Evolutionary conservation across 1,140 invertebrate genomes (phyloP).

Genomic region (Trachymyrmex cornetzi): DNA sequence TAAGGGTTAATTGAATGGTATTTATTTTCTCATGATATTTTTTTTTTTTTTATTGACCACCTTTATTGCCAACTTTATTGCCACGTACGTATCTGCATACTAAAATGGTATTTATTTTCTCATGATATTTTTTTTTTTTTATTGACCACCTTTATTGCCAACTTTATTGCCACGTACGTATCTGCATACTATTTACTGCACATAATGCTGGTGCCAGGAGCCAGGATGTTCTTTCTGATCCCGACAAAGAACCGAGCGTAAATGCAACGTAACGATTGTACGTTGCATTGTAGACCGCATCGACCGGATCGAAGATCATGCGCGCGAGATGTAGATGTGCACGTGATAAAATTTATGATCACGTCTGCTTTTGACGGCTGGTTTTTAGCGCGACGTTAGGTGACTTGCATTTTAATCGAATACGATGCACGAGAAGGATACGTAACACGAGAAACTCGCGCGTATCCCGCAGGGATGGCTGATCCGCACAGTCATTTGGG

Average conservation of each 20-base stretch:
- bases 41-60: no score
- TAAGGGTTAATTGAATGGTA: no score
- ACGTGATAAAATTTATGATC: constrained; percentile 46
- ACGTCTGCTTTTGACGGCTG: not conserved
- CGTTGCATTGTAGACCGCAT: not conserved
- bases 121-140: no score
- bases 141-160: no score
- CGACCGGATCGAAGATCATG: not conserved
- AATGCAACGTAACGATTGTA: not conserved
- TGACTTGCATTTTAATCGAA: constrained; percentile 36
- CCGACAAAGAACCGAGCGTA: not conserved
- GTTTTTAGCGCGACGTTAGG: constrained; percentile 35
- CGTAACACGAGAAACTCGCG: not conserved
- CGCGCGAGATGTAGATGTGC: not conserved
- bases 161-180: not conserved
- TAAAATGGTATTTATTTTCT: no score
- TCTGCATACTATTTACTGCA: constrained; percentile 25
- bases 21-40: no score
- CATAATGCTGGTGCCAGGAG: not conserved
- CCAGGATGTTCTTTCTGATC: not conserved
- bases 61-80: no score
- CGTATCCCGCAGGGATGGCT: not conserved
- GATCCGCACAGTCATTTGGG: constrained; percentile 1
- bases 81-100: no score
- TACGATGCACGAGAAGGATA: not conserved